A percentile compares a stretch with the other conserved stretches of the same genome.
These are phyloP conservation scores for Spongilla lacustris DNA, from an alignment of 37 sponge, comb jelly and placozoan species.

Conservation along the genomic window DNA sequence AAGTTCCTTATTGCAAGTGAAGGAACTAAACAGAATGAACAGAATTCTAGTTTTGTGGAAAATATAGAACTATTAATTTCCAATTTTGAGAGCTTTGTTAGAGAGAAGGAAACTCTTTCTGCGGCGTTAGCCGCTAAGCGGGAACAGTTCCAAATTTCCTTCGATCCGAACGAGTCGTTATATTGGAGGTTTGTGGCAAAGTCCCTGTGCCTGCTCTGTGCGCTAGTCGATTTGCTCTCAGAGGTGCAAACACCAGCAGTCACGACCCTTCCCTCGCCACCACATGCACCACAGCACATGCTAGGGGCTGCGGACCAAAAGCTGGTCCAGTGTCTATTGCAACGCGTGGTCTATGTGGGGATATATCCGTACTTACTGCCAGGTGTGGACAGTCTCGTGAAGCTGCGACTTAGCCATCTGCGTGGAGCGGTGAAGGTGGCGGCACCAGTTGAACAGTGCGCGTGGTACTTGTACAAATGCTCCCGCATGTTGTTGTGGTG, in stretches of 20 bases:
- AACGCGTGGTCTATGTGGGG: conserved; percentile 72
- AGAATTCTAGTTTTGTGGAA: too few relatives aligned
- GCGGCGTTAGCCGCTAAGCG: too few relatives aligned
- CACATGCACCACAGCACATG: conserved; percentile 38
- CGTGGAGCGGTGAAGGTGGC: neutral
- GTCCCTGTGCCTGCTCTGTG: neutral
- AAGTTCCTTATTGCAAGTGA: conserved; percentile 14
- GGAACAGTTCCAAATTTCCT: too few relatives aligned
- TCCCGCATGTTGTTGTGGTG: conserved; percentile 7
- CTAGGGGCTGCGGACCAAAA: conserved; percentile 63
- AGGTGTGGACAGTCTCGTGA: conserved; percentile 52
- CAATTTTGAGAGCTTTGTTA: too few relatives aligned
- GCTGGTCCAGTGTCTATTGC: conserved; percentile 23
- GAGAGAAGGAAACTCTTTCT: too few relatives aligned
- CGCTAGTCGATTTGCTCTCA: neutral
- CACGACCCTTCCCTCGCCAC: neutral
- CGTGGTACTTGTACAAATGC: conserved; percentile 1
- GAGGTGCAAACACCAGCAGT: too few relatives aligned
- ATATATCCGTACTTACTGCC: conserved; percentile 64
- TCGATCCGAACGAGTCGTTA: neutral
- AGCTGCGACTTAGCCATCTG: conserved; percentile 25
- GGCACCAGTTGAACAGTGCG: neutral
- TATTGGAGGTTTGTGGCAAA: conserved; percentile 17
- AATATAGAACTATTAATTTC: too few relatives aligned
- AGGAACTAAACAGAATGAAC: too few relatives aligned